Evolutionary conservation across 2,888 invertebrate genomes (phyloP).

Genomic region (Himalopsyche anomala): DNA sequence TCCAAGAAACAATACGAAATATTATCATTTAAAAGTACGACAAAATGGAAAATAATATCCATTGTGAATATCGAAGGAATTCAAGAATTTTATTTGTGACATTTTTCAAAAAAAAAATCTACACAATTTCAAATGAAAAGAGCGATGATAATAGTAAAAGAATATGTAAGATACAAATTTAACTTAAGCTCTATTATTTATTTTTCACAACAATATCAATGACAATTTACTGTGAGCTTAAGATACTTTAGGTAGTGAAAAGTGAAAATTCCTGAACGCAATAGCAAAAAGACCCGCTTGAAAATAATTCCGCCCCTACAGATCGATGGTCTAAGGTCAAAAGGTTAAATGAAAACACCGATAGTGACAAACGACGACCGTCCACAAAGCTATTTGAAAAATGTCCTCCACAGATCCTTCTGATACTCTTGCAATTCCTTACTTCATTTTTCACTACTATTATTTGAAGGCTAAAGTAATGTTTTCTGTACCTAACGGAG

Average conservation of each 20-base stretch:
- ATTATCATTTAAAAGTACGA: too few relatives aligned
- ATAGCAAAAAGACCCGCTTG: background rate
- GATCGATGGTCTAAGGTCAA: conserved; percentile 41
- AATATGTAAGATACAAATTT: too few relatives aligned
- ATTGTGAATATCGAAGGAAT: too few relatives aligned
- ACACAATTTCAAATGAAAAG: too few relatives aligned
- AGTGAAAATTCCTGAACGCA: background rate
- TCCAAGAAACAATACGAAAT: too few relatives aligned
- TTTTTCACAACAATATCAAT: too few relatives aligned
- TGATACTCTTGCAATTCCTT: conserved; percentile 7
- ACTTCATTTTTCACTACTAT: conserved; percentile 17
- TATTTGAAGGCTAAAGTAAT: conserved; percentile 1
- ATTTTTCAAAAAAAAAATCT: too few relatives aligned
- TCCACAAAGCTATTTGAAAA: conserved; percentile 54
- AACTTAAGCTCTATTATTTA: too few relatives aligned
- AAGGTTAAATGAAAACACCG: conserved; percentile 63
- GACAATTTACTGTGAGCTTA: too few relatives aligned
- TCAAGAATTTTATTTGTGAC: too few relatives aligned
- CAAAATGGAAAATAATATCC: too few relatives aligned
- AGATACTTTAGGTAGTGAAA: background rate
- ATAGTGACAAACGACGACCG: conserved; percentile 57
- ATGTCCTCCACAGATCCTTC: conserved; percentile 50
- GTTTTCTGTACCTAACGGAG: background rate
- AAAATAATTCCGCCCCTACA: conserved; percentile 23
- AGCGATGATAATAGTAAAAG: too few relatives aligned